A percentile compares a stretch with the other conserved stretches of the same genome.
Conservation (phyloP, 2,888 invertebrate genomes). For the Macropis europaea region DNA sequence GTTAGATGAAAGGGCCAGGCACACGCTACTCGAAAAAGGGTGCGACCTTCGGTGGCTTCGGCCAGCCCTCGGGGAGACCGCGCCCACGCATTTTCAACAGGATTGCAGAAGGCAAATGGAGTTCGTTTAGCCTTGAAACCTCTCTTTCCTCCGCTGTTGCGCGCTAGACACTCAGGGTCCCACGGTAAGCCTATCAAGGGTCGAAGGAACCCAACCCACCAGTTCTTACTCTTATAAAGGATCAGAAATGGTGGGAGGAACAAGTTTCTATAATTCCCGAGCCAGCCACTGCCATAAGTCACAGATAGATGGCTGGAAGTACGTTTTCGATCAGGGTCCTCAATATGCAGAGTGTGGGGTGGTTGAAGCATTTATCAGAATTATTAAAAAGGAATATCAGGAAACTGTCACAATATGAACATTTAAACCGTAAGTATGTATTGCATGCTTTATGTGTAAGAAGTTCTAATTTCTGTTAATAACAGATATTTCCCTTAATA, state of each 20-base stretch:
- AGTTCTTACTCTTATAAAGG: background rate
- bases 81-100: slow-evolving; percentile 80
- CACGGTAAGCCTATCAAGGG: slow-evolving; percentile 49
- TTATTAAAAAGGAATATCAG: too few relatives aligned
- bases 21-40: slow-evolving; percentile 76
- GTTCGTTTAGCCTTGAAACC: slow-evolving; percentile 71
- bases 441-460: too few relatives aligned
- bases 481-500: too few relatives aligned
- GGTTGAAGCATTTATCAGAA: too few relatives aligned
- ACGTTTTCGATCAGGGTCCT: background rate
- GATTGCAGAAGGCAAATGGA: slow-evolving; percentile 76
- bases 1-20: slow-evolving; percentile 72
- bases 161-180: slow-evolving; percentile 11
- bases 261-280: slow-evolving; percentile 11
- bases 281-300: background rate
- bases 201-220: slow-evolving; percentile 14
- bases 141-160: slow-evolving; percentile 19
- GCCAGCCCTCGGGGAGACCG: slow-evolving; percentile 80
- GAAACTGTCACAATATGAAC: too few relatives aligned
- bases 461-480: too few relatives aligned
- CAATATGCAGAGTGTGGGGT: too few relatives aligned
- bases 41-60: slow-evolving; percentile 76
- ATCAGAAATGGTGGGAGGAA: background rate
- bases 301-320: background rate
- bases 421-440: too few relatives aligned